Percentiles rank a stretch among this genome's conserved stretches.
Evolutionary conservation across 2,888 invertebrate species (phyloP).

Genomic region (Disparrhopalites patrizii): DNA sequence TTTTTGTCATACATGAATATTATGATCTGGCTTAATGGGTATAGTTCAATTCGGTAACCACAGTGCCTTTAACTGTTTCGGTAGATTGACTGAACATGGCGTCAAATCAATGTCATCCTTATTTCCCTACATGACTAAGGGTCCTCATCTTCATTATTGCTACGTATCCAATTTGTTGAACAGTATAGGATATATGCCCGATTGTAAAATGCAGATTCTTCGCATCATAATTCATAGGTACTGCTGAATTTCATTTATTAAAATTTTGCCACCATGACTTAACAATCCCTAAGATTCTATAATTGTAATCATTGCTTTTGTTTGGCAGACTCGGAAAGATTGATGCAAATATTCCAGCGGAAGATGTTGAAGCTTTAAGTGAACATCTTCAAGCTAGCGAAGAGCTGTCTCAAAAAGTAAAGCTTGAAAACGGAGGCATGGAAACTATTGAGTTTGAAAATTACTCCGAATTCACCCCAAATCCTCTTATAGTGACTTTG

Average conservation of each 20-base stretch:
- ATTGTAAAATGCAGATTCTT: slow-evolving; percentile 65
- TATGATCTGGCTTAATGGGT: neutral
- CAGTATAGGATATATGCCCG: slow-evolving; percentile 70
- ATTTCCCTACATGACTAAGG: slow-evolving; percentile 74
- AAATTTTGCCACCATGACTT: too few relatives aligned
- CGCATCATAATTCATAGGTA: slow-evolving; percentile 73
- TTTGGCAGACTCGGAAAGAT: slow-evolving; percentile 65
- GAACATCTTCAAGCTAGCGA: slow-evolving; percentile 49
- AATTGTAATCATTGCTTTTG: neutral
- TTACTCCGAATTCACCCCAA: slow-evolving; percentile 53
- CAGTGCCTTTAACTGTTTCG: slow-evolving; percentile 47
- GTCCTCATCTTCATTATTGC: slow-evolving; percentile 65
- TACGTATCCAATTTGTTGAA: slow-evolving; percentile 75
- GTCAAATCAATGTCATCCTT: slow-evolving; percentile 61
- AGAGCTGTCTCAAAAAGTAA: slow-evolving; percentile 48
- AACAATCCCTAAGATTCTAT: neutral
- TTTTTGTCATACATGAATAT: neutral
- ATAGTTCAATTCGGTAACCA: neutral
- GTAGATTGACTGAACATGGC: slow-evolving; percentile 68
- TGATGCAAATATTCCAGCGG: slow-evolving; percentile 66
- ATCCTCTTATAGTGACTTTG: slow-evolving; percentile 62
- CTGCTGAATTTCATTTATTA: slow-evolving; percentile 50
- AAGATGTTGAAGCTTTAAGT: slow-evolving; percentile 57
- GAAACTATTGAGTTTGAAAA: slow-evolving; percentile 52
- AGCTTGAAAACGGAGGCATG: slow-evolving; percentile 32